Conservation (phyloP, 2,888 invertebrate species). For the Caradrina clavipalpis region DNA sequence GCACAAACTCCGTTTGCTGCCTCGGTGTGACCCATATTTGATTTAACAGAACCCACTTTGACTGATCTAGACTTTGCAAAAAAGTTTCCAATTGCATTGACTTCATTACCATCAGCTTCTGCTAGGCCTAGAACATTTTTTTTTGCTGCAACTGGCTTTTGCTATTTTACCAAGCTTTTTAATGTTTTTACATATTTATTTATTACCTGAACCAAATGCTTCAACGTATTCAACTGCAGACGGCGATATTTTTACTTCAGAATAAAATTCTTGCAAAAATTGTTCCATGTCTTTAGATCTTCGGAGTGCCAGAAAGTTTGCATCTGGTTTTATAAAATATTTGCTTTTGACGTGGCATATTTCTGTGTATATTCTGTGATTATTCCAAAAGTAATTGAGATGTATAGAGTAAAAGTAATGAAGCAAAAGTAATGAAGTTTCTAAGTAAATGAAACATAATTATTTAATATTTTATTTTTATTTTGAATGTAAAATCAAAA, state of each 20-base stretch:
- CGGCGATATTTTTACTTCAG: slow-evolving; percentile 11
- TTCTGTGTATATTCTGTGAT: slow-evolving; percentile 23
- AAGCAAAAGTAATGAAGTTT: too few relatives aligned
- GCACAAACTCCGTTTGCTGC: background rate
- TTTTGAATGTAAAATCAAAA: too few relatives aligned
- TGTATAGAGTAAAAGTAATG: too few relatives aligned
- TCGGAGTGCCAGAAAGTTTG: slow-evolving; percentile 24
- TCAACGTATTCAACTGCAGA: slow-evolving; percentile 16
- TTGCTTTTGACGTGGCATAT: slow-evolving; percentile 16
- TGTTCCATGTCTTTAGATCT: slow-evolving; percentile 10
- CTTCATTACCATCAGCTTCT: too few relatives aligned
- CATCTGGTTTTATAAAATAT: slow-evolving; percentile 8
- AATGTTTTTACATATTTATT: too few relatives aligned
- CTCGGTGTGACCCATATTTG: slow-evolving; percentile 1
- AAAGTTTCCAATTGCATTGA: slow-evolving; percentile 3
- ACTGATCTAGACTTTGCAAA: background rate
- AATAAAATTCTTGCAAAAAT: slow-evolving; percentile 23
- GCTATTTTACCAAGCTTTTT: too few relatives aligned
- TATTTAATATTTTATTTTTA: too few relatives aligned
- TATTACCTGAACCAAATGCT: slow-evolving; percentile 9
- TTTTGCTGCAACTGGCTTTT: too few relatives aligned
- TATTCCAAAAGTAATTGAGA: background rate
- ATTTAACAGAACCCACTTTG: slow-evolving; percentile 2
- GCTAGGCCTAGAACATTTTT: too few relatives aligned
- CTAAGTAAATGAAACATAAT: too few relatives aligned